Evolutionary conservation across 2,888 invertebrate species (phyloP).

Genomic region (Mythimna loreyi): DNA sequence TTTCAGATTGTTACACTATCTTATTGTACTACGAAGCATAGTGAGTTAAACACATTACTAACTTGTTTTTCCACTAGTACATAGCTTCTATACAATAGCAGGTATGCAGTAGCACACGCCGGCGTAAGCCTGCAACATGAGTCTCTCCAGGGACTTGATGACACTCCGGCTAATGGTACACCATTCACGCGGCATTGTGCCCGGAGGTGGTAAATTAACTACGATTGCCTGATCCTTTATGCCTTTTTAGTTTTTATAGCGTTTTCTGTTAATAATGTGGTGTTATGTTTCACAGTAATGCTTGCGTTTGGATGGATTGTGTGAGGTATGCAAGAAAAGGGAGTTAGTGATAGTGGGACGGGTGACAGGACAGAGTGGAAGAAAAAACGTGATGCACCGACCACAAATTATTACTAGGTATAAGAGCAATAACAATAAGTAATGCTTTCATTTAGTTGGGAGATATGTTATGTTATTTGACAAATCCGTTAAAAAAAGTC

Average conservation of each 20-base stretch:
- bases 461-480: no score
- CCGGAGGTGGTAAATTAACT: constrained; percentile 30
- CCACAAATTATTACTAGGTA: no score
- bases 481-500: no score
- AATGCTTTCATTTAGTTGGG: no score
- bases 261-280: not conserved
- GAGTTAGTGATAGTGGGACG: no score
- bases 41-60: not conserved
- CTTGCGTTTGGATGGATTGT: no score
- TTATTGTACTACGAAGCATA: no score
- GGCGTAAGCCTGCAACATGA: constrained; percentile 49
- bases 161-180: constrained; percentile 55
- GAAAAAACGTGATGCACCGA: no score
- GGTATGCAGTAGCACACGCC: constrained; percentile 1
- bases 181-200: constrained; percentile 35
- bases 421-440: no score
- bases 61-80: not conserved
- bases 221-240: constrained; percentile 16
- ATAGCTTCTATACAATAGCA: not conserved
- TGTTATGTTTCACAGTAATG: not conserved
- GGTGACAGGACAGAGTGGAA: no score
- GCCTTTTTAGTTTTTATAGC: constrained; percentile 4
- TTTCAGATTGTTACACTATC: not conserved
- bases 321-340: no score
- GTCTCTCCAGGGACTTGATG: constrained; percentile 44